Conservation (phyloP, 2,797 vertebrate species). For the Sebastolobus alascanus region DNA sequence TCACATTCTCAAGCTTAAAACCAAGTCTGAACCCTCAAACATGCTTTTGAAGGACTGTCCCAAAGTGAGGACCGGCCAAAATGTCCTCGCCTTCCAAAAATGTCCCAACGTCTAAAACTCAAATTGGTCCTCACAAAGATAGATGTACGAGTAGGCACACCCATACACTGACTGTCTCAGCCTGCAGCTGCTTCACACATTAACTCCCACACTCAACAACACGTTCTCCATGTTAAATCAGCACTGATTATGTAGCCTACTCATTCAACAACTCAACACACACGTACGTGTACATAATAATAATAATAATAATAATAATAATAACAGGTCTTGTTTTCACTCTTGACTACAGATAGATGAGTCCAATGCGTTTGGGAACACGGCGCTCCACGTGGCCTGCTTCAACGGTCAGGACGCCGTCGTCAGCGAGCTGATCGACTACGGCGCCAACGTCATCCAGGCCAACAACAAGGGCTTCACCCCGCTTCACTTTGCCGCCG, state of each 20-base stretch:
- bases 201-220: not conserved
- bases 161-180: too few relatives aligned
- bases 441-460: constrained; percentile 96
- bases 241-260: not conserved
- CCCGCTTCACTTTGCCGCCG: constrained; percentile 96
- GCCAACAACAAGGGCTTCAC: constrained; percentile 97
- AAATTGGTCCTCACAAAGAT: not conserved
- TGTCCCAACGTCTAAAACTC: rapidly evolving
- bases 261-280: not conserved
- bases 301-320: too few relatives aligned
- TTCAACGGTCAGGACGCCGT: constrained; percentile 96
- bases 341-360: constrained; percentile 90
- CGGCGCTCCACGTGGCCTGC: constrained; percentile 95
- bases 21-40: too few relatives aligned
- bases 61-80: not conserved
- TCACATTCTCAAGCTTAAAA: not conserved
- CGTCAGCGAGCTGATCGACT: constrained; percentile 95
- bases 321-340: not conserved
- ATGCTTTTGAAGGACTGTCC: not conserved
- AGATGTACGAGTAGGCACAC: not conserved
- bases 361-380: constrained; percentile 95
- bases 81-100: not conserved
- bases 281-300: not conserved
- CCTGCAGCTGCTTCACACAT: too few relatives aligned
- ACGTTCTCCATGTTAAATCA: not conserved